Evolutionary conservation across 2,888 invertebrate genomes (phyloP), one percentile per base, ranked within the genome.

Genomic region (Drosophila multiciliata): DNA sequence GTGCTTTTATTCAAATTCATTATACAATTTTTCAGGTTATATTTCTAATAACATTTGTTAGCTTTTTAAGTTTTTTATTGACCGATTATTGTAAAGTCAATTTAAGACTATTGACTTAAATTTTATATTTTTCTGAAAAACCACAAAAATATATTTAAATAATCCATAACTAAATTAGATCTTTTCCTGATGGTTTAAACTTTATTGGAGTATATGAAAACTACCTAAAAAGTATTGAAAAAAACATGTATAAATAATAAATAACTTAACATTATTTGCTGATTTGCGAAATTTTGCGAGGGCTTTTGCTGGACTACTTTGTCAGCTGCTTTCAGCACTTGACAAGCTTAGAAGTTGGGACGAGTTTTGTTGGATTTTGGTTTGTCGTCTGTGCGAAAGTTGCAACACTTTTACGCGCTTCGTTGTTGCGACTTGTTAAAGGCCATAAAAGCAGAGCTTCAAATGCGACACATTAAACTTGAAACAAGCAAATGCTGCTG

Each of bases 371-470:
- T 55, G 55, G 57, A 45, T 40, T 40, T 49, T 29, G 60, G 36
- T 50, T 66, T 50, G 42, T 36, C 58, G 45, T 57, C 38, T 55
- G 11, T 4, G 33, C 9, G 40, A 73, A 71, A 71, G 77, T 71
- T 85, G 78, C 82, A 83, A 82, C 80, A 74, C 78, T 86, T 84
- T 84, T 73, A 83, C 83, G 78, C 82, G 77, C 66, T 60, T 67
- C 59, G 71, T 67, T 71, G 65, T 66, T 71, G 63, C 8, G 49
- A 73, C 59, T 78, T 45, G 45, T 79, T 79, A 69, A 73, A 52
- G 77, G 60, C 70, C 80, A 82, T 82, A 83, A 85, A 83, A 83
- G 82, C 66, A 66, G 66, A 42, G 69, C 66, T 12, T 64, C 50
- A 72, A 76, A 70, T 65, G 59, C 78, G 73, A 73, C 68, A 78